These are phyloP conservation scores for Hyalella azteca DNA, from an alignment of 2,888 invertebrate genomes.

Conservation along the genomic window DNA sequence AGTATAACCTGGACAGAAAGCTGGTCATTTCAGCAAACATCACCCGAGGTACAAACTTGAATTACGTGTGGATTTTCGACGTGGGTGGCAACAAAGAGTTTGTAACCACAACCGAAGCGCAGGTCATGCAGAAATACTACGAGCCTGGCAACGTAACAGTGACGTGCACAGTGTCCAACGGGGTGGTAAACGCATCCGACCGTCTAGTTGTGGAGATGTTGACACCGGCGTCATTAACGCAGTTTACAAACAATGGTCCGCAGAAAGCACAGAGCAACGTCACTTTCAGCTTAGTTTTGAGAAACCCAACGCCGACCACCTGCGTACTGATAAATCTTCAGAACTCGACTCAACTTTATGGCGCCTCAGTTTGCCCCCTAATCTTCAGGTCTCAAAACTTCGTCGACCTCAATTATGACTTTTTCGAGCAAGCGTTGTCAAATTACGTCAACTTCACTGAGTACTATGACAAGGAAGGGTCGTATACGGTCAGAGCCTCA, in stretches of 20 bases:
- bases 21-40: slow-evolving; percentile 12
- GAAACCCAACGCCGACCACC: slow-evolving; percentile 30
- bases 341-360: not conserved
- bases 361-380: not conserved
- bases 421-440: not conserved
- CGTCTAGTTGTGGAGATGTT: not conserved
- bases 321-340: slow-evolving; percentile 36
- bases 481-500: not conserved
- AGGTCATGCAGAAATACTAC: slow-evolving; percentile 11
- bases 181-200: slow-evolving; percentile 7
- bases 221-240: not conserved
- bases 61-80: slow-evolving; percentile 5
- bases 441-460: not conserved
- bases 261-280: slow-evolving; percentile 4
- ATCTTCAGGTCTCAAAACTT: not conserved
- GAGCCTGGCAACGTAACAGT: not conserved
- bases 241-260: slow-evolving; percentile 40
- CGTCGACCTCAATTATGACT: not conserved
- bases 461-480: slow-evolving; percentile 3
- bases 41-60: not conserved
- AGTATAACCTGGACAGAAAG: slow-evolving; percentile 37
- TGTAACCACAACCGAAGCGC: not conserved
- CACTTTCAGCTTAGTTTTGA: slow-evolving; percentile 29
- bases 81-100: not conserved
- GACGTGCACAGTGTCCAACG: slow-evolving; percentile 37